Evolutionary conservation across 2,113 vertebrate genomes (phyloP), one percentile per base, ranked within the genome.

Genomic region (Crocuta crocuta): DNA sequence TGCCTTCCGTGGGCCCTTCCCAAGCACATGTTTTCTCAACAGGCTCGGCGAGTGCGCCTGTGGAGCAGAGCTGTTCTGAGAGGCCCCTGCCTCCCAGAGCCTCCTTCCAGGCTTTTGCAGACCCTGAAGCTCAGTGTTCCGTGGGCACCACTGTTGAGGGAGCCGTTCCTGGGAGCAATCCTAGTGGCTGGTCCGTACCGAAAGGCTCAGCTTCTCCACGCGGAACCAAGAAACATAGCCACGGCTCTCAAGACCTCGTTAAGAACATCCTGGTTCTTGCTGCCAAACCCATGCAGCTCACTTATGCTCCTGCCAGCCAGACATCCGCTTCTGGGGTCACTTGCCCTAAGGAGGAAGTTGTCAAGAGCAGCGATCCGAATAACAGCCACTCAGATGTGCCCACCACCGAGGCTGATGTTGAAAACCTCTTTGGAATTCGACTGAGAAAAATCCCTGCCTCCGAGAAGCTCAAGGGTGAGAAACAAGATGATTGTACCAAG

Each of bases 401-500:
- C n/a, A 4, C 63, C 78, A 96, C 89, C 1, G 33, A 78, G 83
- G 24, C 58, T 90, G 68, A 97, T 81, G 81, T 89, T 13, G 98
- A 99, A 98, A 99, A 95, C 93, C 98, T 98, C 0, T 99, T 99
- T 95, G 99, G 99, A 68, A 97, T 99, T n/a, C 98, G 97, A 76
- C 98, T 99, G 92, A 99, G 99, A 97, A 99, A 98, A 98, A 99
- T 98, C 0, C 98, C 99, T 0, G 98, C 98, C 79, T 98, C 99
- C 61, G 97, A 98, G 13, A 99, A 98, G 94, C 99, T 98, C 76
- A 98, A 98, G 85, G 97, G 79, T 0, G 99, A 99, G 89, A 98
- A 91, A 55, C 82, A 5, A 95, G 87, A 7, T 21, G 93, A 97
- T n/a, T 33, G 50, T 26, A 89, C 84, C 61, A 98, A 96, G 21